Evolutionary conservation across 2,797 vertebrate genomes (phyloP), one percentile per base, ranked within the genome.

Genomic region (Cyprinodon diabolis): DNA sequence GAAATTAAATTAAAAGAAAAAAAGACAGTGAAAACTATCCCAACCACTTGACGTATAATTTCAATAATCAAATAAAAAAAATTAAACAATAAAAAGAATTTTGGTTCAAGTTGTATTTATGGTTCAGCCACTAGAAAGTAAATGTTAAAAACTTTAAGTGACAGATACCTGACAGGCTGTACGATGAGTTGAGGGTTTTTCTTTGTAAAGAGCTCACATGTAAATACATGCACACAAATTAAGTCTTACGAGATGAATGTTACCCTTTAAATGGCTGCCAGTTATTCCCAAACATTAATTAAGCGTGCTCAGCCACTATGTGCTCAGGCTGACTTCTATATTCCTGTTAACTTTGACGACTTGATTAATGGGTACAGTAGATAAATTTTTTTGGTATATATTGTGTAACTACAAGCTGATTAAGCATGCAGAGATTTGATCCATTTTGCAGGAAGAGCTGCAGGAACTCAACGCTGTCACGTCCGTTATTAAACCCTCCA

Each of bases 1-100:
- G 80, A 67, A 79, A 75, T 52, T 35, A 79, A 85, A 87, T 91
- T 89, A 87, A 80, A 87, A 66, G 52, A 84, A 76, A 89, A 86
- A 84, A 83, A 71, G 30, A 75, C 43, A 7, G 40, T 23, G 62
- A 45, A 4, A 21, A 45, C 11, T n/a, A 37, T 47, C 21, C 23
- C 43, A 66, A 23, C n/a, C 62, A 15, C 43, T 66, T 66, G 14
- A 47, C 11, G 37, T 19, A 4, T 30, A 45, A 45, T 45, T 65
- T 14, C 12, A 65, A 65, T 45, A 4, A 23, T 21, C 14, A 43
- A 65, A 65, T n/a, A 69, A 30, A 71, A 71, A 74, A 48, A 45
- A 45, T 45, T 30, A 30, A 30, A 10, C 45, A 65, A 40, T 10
- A 47, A 4, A 37, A 9, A 68, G 21, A 45, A 9, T 60, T 52